phyloP scores from a whole-genome alignment of 2,888 invertebrate species.

The Coleophora flavipennella region DNA sequence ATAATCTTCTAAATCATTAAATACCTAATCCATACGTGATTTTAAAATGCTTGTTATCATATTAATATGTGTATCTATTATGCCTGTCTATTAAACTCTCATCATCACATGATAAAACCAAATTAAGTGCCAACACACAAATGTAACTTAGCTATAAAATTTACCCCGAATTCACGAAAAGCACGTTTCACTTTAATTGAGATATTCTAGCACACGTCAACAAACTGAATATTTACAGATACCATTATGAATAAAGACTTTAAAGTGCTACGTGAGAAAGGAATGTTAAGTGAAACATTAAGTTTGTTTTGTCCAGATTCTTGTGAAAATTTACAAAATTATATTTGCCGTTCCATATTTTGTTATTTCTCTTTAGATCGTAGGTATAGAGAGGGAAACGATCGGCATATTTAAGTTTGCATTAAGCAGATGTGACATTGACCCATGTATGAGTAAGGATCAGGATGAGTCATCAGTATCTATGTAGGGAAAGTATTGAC shows the following conservation, averaged over 20 bases:
- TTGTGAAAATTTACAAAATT: too few species aligned
- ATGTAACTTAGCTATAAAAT: slow-evolving; percentile 26
- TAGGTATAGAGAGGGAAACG: too few species aligned
- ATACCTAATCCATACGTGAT: too few species aligned
- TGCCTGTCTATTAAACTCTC: too few species aligned
- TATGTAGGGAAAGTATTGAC: slow-evolving; percentile 6
- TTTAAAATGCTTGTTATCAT: too few species aligned
- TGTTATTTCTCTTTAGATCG: too few species aligned
- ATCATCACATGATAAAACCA: neutral
- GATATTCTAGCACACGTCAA: slow-evolving; percentile 25
- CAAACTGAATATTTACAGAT: slow-evolving; percentile 9
- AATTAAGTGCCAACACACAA: slow-evolving; percentile 16
- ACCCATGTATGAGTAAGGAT: slow-evolving; percentile 27
- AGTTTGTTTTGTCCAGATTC: neutral
- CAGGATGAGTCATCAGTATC: slow-evolving; percentile 11
- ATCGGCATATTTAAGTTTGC: slow-evolving; percentile 5
- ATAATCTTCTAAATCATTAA: too few species aligned
- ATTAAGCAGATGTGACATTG: slow-evolving; percentile 33
- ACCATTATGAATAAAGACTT: too few species aligned
- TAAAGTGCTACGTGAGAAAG: neutral
- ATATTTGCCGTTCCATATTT: too few species aligned
- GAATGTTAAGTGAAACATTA: too few species aligned
- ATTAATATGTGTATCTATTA: too few species aligned
- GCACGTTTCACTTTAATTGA: slow-evolving; percentile 31
- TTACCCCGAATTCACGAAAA: slow-evolving; percentile 22